Conservation (phyloP, 2,113 vertebrate species). For the Sorex araneus region DNA sequence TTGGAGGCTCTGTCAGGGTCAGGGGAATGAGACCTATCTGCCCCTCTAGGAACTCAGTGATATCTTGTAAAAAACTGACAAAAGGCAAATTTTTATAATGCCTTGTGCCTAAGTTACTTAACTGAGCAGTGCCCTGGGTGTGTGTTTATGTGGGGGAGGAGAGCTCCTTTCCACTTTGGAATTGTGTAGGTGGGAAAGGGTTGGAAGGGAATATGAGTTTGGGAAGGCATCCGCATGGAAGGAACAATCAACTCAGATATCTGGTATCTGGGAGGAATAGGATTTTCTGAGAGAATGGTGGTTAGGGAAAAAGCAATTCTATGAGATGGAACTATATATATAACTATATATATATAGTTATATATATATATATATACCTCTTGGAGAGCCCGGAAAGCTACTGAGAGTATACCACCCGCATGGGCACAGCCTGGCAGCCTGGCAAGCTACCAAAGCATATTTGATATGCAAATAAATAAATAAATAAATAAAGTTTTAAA, state of each 20-base stretch:
- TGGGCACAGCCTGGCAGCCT: too few species aligned
- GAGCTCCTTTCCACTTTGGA: not conserved
- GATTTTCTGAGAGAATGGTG: not conserved
- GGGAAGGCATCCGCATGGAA: not conserved
- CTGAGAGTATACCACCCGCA: too few species aligned
- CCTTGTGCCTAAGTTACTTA: not conserved
- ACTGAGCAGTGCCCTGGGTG: accelerated
- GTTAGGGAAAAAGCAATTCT: not conserved
- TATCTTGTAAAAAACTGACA: not conserved
- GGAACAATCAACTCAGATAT: not conserved
- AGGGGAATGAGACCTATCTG: too few species aligned
- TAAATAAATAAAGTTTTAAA: constrained; percentile 52
- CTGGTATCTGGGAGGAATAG: not conserved
- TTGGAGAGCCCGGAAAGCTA: too few species aligned
- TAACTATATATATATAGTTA: too few species aligned
- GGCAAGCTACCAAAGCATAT: too few species aligned
- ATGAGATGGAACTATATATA: not conserved
- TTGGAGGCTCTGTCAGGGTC: too few species aligned
- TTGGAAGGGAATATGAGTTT: not conserved
- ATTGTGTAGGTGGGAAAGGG: not conserved
- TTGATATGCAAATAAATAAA: too few species aligned
- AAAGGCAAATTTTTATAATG: not conserved
- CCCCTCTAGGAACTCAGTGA: not conserved
- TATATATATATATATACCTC: too few species aligned
- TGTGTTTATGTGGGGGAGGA: not conserved